Conservation (phyloP, 2,888 invertebrate species). For the Agrotis clavis region DNA sequence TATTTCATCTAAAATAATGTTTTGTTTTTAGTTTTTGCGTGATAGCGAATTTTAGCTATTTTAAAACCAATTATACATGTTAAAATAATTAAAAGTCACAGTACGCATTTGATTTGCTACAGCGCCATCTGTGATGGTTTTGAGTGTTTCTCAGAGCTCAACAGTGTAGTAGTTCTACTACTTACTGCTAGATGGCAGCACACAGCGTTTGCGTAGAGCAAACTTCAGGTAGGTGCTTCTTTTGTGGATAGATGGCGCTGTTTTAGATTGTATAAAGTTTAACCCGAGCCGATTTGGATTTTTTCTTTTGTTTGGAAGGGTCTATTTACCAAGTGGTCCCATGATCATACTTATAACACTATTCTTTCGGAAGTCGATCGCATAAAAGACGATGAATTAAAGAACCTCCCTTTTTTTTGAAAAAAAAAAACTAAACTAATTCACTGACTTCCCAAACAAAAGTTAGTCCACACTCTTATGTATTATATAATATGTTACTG, state of each 20-base stretch:
- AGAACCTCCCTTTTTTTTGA: too few species aligned
- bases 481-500: too few species aligned
- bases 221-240: constrained; percentile 8
- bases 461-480: too few species aligned
- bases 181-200: constrained; percentile 43
- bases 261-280: neutral
- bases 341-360: too few species aligned
- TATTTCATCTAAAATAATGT: neutral
- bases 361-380: too few species aligned
- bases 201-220: rapidly evolving
- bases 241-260: constrained; percentile 50
- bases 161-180: constrained; percentile 7
- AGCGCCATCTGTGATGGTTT: constrained; percentile 54
- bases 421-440: too few species aligned
- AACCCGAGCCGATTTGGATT: too few species aligned
- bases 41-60: too few species aligned
- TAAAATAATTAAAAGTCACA: neutral
- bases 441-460: too few species aligned
- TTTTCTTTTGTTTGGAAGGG: too few species aligned
- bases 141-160: neutral
- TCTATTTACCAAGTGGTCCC: too few species aligned
- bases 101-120: neutral
- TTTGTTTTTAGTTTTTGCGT: neutral
- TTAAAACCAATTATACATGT: neutral
- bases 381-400: too few species aligned